Base-by-base conservation (phyloP, 2,888 invertebrate species). In the Parnassius mnemosyne region DNA sequence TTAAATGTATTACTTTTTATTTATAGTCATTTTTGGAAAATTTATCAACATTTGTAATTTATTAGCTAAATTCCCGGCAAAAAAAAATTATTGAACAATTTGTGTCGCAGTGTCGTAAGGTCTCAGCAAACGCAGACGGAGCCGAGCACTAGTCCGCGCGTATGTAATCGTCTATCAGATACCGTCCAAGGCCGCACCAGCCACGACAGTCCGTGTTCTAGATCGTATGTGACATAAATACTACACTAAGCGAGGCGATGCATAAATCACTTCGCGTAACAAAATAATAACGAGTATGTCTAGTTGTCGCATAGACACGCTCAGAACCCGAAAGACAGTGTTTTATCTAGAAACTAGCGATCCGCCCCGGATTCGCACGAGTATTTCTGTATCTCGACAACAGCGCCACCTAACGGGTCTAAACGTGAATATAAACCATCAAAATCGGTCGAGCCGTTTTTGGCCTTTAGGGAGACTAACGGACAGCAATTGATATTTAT, bases 191-290 rank as follows among this genome's bases (percentile, higher is more conserved):
- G 74, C 67, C 73, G 66, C 20, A 16, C 25, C 46, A 10, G 49
- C 49, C 13, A 13, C 57, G 64, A 61, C 71, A 68, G 69, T 69
- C 54, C 49, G 57, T 57, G 57, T 53, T 58, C 66, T 49, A 60
- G 53, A 56, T 61, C 68, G 68, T 71, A 69, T 76, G 72, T 73
- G 74, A 73, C 76, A 75, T 69, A 71, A 66, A 76, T 75, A 72
- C 70, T 65, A 57, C 42, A 60, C 69, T 66, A 62, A 65, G 70
- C 69, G 71, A 63, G 67, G 66, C 63, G 47, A 59, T 47, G 57
- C 43, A 53, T 53, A 61, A 52, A 49, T 50, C 43, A 50, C 54
- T 11, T n/a, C 49, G 42, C 47, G 7, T 52, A 12, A 46, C 46
- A 46, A 46, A 46, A 46, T 46, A 46, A 46, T 12, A 46, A 46